Evolutionary conservation across 1,140 invertebrate genomes (phyloP), one percentile per base, ranked within the genome.

Genomic region (Scaptodrosophila lebanonensis): DNA sequence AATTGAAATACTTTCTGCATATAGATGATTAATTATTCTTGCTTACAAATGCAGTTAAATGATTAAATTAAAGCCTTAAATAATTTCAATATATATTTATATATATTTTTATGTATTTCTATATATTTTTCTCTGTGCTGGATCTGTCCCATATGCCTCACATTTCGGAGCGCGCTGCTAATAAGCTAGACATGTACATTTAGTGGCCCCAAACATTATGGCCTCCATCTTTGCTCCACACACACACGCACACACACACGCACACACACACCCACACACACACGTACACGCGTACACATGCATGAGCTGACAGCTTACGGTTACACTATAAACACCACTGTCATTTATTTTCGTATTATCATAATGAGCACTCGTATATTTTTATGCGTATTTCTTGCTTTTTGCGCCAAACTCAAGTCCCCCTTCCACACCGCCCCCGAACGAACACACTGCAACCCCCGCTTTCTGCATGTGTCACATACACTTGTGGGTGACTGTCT

Each of bases 271-370:
- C 22, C 22, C 22, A 25, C 22, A 25, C 22, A 25, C 22, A 25
- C 22, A 25, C 22, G 22, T 8, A n/a, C n/a, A n/a, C n/a, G n/a
- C n/a, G 57, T 15, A 27, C 32, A 15, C 9, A 30, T n/a, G 16
- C 33, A 8, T n/a, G n/a, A n/a, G n/a, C n/a, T n/a, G n/a, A n/a
- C n/a, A 38, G 8, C 50, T 49, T 13, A 38, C 18, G 13, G 63
- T 40, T 54, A 54, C 45, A 58, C 45, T 64, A 52, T 79, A 76
- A 71, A 76, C 66, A 70, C 79, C 63, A 67, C 66, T 84, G 79
- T 71, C 82, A 84, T 82, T 84, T 84, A 84, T 84, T 84, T 79
- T 83, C 82, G 82, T 82, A 84, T 84, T 84, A 84, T 84, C 73
- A 84, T 84, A 84, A 84, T 84, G 79, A 75, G 77, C 49, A 64